Evolutionary conservation across 2,888 invertebrate species (phyloP).

Genomic region (Seira ritae): DNA sequence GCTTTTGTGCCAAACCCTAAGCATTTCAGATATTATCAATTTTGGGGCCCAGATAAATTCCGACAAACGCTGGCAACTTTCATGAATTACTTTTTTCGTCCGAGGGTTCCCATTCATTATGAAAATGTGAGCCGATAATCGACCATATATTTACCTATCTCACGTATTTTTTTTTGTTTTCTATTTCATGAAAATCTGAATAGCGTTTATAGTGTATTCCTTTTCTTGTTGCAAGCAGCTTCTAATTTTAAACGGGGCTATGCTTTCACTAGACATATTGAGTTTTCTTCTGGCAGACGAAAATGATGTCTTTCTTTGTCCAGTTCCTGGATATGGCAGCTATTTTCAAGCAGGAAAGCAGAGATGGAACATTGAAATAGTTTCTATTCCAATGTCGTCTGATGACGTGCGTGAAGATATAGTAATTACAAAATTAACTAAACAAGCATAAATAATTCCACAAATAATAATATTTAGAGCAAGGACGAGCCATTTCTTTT

Average conservation of each 20-base stretch:
- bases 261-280: slow-evolving; percentile 48
- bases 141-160: too few species aligned
- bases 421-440: not conserved
- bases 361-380: slow-evolving; percentile 52
- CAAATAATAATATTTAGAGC: slow-evolving; percentile 14
- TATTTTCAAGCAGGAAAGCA: slow-evolving; percentile 56
- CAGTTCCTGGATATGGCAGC: slow-evolving; percentile 43
- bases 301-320: slow-evolving; percentile 46
- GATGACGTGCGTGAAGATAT: slow-evolving; percentile 6
- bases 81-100: slow-evolving; percentile 53
- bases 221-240: slow-evolving; percentile 32
- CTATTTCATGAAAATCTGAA: too few species aligned
- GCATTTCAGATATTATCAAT: slow-evolving; percentile 60
- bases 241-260: slow-evolving; percentile 55
- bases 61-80: slow-evolving; percentile 40
- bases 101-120: slow-evolving; percentile 13
- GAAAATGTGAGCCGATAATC: slow-evolving; percentile 33
- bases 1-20: slow-evolving; percentile 25
- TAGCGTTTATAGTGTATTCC: too few species aligned
- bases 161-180: too few species aligned
- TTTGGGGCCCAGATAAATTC: slow-evolving; percentile 51
- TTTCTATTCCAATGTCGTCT: slow-evolving; percentile 39
- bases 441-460: too few species aligned
- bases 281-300: slow-evolving; percentile 51
- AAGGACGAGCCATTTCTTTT: slow-evolving; percentile 47